Base-by-base conservation (phyloP, 2,797 vertebrate species). In the Hyperoplus immaculatus region DNA sequence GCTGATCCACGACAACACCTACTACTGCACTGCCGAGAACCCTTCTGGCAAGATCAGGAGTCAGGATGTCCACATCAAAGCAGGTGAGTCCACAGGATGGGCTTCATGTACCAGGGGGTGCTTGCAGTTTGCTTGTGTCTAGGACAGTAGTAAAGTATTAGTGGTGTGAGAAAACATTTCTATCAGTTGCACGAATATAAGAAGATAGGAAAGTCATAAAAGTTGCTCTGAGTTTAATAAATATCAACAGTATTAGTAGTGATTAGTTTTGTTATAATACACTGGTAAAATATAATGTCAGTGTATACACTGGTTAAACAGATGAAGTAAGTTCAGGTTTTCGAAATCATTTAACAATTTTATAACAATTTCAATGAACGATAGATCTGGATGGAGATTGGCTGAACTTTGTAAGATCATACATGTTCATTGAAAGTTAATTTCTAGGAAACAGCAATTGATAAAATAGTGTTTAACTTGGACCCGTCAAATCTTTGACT, bases 61-160 rank as follows among this genome's bases (percentile, higher is more conserved):
- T 96, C 98, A 99, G 96, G 98, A 99, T 97, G 97, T 99, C 95
- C 98, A 98, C 96, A 98, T 99, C 96, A 99, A 99, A 96, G 98
- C 98, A 77, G 98, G 98, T 99, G 86, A 97, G 97, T 96, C 39
- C 64, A 61, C 49, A 39, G 56, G 56, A 51, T 67, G 16, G 11
- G 11, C 13, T 36, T 9, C 4, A 54, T 21, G 41, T 8, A 38
- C 16, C n/a, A 63, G 58, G 56, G n/a, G n/a, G 29, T 29, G 12
- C 2, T 38, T 29, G 29, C 3, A 29, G 29, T 29, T 4, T 38
- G 36, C 8, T 41, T 43, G 13, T 42, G 8, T 16, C 47, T 10
- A 42, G 38, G 6, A 29, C 29, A 29, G 29, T 29, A 29, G 29
- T 29, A 3, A 29, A 29, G 29, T 29, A 29, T 29, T 29, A 3